phyloP scores from a whole-genome alignment of 2,113 vertebrate genomes.

The Mesembrinibis cayennensis region DNA sequence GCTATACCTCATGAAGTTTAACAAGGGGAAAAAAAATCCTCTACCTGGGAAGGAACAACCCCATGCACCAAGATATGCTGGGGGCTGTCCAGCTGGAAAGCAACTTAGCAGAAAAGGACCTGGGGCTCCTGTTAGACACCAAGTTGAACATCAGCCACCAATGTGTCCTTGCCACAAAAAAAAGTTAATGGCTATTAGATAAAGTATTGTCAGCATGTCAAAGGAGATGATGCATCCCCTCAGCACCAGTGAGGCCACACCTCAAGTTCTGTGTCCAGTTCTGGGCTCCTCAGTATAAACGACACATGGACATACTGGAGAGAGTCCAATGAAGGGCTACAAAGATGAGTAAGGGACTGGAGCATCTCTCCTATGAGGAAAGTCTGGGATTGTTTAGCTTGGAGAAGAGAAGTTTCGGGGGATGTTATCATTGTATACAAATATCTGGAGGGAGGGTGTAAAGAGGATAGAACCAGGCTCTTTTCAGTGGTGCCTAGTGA shows the following conservation, averaged over 20 bases:
- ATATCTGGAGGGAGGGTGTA: background rate
- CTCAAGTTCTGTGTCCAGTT: background rate
- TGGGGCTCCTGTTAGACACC: background rate
- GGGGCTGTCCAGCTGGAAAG: background rate
- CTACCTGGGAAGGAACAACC: background rate
- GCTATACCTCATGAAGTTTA: background rate
- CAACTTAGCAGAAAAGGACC: background rate
- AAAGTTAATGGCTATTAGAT: background rate
- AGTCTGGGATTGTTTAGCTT: background rate
- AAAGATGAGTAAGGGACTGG: background rate
- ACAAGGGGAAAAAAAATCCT: background rate
- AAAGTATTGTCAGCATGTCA: background rate
- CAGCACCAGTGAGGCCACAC: background rate
- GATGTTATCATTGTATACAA: background rate
- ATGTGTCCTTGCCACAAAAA: background rate
- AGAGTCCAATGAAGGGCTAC: background rate
- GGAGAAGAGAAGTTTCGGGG: background rate
- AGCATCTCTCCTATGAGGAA: background rate
- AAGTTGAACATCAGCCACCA: background rate
- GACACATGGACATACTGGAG: background rate
- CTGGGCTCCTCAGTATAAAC: background rate
- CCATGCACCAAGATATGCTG: background rate
- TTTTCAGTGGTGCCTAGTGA: background rate
- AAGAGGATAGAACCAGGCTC: accelerated
- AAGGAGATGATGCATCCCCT: background rate